A percentile compares a stretch with the other conserved stretches of the same genome.
phyloP scores from a whole-genome alignment of 1,140 invertebrate species.

The Manduca sexta region DNA sequence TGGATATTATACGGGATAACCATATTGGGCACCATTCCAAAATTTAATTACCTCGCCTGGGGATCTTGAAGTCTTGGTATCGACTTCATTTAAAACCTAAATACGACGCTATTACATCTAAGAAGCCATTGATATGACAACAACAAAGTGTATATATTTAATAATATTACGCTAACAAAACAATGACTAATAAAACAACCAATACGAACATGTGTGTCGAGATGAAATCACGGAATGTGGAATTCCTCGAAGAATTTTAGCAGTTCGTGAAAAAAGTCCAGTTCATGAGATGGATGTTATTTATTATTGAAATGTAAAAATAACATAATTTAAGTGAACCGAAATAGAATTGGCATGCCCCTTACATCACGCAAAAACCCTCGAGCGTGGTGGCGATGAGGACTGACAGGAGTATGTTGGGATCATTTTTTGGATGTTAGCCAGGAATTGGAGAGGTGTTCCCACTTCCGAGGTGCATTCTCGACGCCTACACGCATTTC shows the following conservation, averaged over 20 bases:
- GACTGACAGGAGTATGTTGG: slow-evolving; percentile 24
- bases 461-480: slow-evolving; percentile 60
- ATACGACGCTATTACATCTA: too few species aligned
- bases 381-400: slow-evolving; percentile 4
- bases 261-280: too few species aligned
- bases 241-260: too few species aligned
- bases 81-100: too few species aligned
- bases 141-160: too few species aligned
- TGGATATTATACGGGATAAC: too few species aligned
- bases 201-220: background rate
- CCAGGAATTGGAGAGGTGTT: slow-evolving; percentile 41
- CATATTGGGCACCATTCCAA: too few species aligned
- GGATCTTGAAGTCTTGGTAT: too few species aligned
- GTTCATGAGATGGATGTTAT: background rate
- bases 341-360: slow-evolving; percentile 48
- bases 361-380: slow-evolving; percentile 26
- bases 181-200: background rate
- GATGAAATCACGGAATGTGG: too few species aligned
- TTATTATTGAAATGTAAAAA: slow-evolving; percentile 2
- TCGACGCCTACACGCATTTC: slow-evolving; percentile 24
- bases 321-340: slow-evolving; percentile 8
- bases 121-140: too few species aligned
- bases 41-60: too few species aligned
- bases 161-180: background rate
- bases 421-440: slow-evolving; percentile 38